Percentiles rank a stretch among this genome's conserved stretches.
These are phyloP conservation scores for Eumacrocentrus americanus DNA, from an alignment of 2,888 invertebrate genomes.

Conservation along the genomic window DNA sequence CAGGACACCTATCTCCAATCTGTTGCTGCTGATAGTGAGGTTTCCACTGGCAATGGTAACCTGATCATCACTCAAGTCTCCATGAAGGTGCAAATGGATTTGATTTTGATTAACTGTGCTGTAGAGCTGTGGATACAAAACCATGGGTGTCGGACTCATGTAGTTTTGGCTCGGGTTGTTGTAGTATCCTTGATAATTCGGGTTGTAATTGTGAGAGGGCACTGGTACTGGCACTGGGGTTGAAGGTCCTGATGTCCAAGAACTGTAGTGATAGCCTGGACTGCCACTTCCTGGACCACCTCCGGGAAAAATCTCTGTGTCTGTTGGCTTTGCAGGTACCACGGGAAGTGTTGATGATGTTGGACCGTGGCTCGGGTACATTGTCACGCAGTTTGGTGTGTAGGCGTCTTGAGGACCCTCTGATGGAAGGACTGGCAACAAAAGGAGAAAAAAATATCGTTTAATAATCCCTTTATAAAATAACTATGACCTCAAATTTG, in stretches of 20 bases:
- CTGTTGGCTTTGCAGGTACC: slow-evolving; percentile 47
- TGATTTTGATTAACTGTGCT: slow-evolving; percentile 88
- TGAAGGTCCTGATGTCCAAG: slow-evolving; percentile 64
- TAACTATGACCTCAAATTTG: too few relatives aligned
- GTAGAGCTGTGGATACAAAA: slow-evolving; percentile 78
- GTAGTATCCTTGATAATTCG: slow-evolving; percentile 74
- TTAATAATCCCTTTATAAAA: background rate
- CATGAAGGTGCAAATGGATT: slow-evolving; percentile 79
- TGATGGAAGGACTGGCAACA: slow-evolving; percentile 48
- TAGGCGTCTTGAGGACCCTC: slow-evolving; percentile 55
- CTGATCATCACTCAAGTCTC: slow-evolving; percentile 60
- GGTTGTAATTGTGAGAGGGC: slow-evolving; percentile 69
- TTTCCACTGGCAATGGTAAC: slow-evolving; percentile 62
- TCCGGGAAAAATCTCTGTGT: slow-evolving; percentile 48
- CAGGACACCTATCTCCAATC: slow-evolving; percentile 64
- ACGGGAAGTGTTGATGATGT: slow-evolving; percentile 43
- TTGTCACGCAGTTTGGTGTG: slow-evolving; percentile 57
- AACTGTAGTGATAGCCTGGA: slow-evolving; percentile 57
- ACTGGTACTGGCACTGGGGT: slow-evolving; percentile 65
- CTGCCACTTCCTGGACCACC: slow-evolving; percentile 46
- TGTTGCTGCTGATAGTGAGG: slow-evolving; percentile 62
- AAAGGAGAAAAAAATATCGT: slow-evolving; percentile 17
- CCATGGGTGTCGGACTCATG: slow-evolving; percentile 71
- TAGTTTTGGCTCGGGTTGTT: slow-evolving; percentile 69
- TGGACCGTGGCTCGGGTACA: slow-evolving; percentile 52